phyloP scores from a whole-genome alignment of 2,888 invertebrate genomes.

The Tryphoninae sp. region DNA sequence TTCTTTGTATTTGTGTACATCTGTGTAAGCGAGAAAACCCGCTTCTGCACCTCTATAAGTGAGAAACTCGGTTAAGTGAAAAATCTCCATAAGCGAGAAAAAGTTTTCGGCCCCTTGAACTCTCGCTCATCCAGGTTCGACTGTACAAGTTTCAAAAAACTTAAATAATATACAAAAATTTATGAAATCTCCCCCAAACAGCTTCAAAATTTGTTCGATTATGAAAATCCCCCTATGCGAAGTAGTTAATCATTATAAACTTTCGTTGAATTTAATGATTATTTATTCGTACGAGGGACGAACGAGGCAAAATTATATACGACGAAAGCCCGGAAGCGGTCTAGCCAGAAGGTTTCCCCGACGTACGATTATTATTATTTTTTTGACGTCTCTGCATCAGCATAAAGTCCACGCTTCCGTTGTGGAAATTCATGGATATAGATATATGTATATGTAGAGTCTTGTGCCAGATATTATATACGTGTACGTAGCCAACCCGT shows the following conservation, averaged over 20 bases:
- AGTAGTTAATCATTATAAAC: neutral
- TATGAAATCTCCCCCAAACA: too few species aligned
- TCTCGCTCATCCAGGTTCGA: too few species aligned
- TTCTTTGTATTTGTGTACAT: too few species aligned
- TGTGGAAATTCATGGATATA: conserved; percentile 29
- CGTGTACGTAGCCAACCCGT: neutral
- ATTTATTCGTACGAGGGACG: neutral
- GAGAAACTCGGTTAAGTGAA: too few species aligned
- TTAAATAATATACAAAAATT: too few species aligned
- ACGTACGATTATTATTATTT: conserved; percentile 1
- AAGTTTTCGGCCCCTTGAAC: too few species aligned
- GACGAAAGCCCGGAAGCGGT: conserved; percentile 16
- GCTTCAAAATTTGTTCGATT: too few species aligned
- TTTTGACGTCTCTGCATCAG: conserved; percentile 43
- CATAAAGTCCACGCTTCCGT: conserved; percentile 50
- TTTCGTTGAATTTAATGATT: conserved; percentile 3
- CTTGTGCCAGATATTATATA: conserved; percentile 39
- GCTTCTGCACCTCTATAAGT: too few species aligned
- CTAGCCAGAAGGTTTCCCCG: conserved; percentile 12
- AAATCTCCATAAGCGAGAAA: too few species aligned
- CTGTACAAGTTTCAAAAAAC: too few species aligned
- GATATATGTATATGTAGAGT: conserved; percentile 17
- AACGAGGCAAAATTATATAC: conserved; percentile 12
- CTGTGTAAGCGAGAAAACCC: too few species aligned
- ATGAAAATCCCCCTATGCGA: too few species aligned